Evolutionary conservation across 2,113 vertebrate species (phyloP).

Genomic region (Lasiurus cinereus): DNA sequence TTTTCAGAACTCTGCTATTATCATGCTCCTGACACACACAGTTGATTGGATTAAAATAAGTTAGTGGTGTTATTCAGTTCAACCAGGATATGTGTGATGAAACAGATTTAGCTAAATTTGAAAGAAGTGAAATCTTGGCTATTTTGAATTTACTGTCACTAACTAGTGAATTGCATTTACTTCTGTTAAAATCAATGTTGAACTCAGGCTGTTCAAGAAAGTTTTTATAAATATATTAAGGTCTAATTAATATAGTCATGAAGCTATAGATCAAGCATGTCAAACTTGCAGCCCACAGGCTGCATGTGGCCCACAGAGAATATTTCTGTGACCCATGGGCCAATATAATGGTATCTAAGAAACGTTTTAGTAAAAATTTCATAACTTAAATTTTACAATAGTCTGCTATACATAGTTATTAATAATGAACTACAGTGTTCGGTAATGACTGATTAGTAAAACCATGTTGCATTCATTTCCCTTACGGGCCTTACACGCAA

Average conservation of each 20-base stretch:
- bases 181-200: slow-evolving; percentile 31
- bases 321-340: no score
- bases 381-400: no score
- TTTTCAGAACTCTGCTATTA: not conserved
- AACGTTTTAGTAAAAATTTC: no score
- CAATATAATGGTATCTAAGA: no score
- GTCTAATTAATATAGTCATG: not conserved
- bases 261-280: not conserved
- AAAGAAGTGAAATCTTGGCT: slow-evolving; percentile 5
- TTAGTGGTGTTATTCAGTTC: not conserved
- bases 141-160: not conserved
- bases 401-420: no score
- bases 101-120: slow-evolving; percentile 22
- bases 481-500: no score
- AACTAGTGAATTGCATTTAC: not conserved
- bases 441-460: no score
- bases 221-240: slow-evolving; percentile 20
- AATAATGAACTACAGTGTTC: no score
- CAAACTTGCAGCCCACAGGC: no score
- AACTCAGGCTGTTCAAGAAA: slow-evolving; percentile 11
- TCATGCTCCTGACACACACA: not conserved
- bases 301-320: not conserved
- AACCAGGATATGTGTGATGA: not conserved
- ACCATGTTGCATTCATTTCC: no score
- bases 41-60: not conserved